These are phyloP conservation scores for Tenualosa thibaudeaui DNA, from an alignment of 2,797 vertebrate genomes.

Conservation along the genomic window DNA sequence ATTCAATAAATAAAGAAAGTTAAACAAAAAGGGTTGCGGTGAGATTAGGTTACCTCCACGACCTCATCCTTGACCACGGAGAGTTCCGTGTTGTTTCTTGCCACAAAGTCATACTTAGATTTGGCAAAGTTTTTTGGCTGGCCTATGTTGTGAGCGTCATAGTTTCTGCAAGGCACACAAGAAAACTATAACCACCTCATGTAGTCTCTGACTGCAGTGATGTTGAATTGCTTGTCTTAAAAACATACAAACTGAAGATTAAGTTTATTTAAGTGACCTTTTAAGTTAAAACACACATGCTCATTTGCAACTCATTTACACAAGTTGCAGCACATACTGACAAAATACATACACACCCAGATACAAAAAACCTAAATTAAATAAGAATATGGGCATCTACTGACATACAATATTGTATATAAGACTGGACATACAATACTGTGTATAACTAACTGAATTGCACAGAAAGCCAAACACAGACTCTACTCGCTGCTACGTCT, in stretches of 20 bases:
- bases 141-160: conserved; percentile 69
- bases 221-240: not conserved
- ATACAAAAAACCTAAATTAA: not conserved
- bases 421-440: not conserved
- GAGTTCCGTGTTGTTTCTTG: conserved; percentile 91
- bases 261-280: not conserved
- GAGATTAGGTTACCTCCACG: conserved; percentile 81
- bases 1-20: not conserved
- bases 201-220: not conserved
- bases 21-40: not conserved
- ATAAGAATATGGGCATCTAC: not conserved
- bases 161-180: conserved; percentile 69
- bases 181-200: not conserved
- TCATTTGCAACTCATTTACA: not conserved
- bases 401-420: not conserved
- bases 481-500: not conserved
- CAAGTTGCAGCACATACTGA: not conserved
- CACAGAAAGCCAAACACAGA: conserved; percentile 18
- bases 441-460: not conserved
- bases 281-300: not conserved
- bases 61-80: conserved; percentile 90
- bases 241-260: not conserved
- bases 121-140: conserved; percentile 84
- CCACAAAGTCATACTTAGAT: conserved; percentile 93
- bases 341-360: not conserved